Base-by-base conservation (phyloP, 30 jellyfish, hydroid and myxozoan genomes). In the Hydractinia echinata region DNA sequence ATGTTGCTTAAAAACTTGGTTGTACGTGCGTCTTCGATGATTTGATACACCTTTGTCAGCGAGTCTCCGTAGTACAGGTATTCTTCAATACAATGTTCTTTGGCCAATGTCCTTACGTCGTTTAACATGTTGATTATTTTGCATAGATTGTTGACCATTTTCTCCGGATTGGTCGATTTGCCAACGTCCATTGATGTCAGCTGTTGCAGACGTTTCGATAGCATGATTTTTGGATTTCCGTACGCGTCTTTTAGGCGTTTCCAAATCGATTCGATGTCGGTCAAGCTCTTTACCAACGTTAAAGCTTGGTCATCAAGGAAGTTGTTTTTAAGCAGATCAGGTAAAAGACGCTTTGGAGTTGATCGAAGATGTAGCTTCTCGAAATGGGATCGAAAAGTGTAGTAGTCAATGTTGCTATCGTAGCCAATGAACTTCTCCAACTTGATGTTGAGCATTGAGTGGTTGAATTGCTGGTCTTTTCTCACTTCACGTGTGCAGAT, bases 381-480 rank as follows among this genome's bases (percentile, higher is more conserved):
- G 82, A 72, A 72, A 51, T 3, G 50, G 30, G 82, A 72, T 72
- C 54, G 50, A 72, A 72, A 72, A 21, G 82, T 72, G 51, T 3
- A 72, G 51, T 19, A 72, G 82, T 72, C 82, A 13, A 72, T 51
- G 15, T 18, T 54, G 51, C 54, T 21, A 15, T 51, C 50, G 51
- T 72, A 72, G n/a, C 82, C 82, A 72, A 66, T 18, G 54, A 72
- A 72, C 82, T 72, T 72, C 19, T 72, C 72, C 50, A 72, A 54
- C 51, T 54, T 72, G 54, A 72, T 72, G 82, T 72, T 72, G 54
- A 72, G 73, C 1, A 19, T 72, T 72, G 82, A 72, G 3, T 72
- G 44, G 54, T 54, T 72, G 72, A 72, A 13, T 18, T 10, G 82
- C 11, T 72, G n/a, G n/a, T 72, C 66, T 51, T 72, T 72, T 7